Percentiles rank a stretch among this genome's conserved stretches.
Evolutionary conservation across 2,888 invertebrate species (phyloP).

Genomic region (Nephrotoma guestfalica): DNA sequence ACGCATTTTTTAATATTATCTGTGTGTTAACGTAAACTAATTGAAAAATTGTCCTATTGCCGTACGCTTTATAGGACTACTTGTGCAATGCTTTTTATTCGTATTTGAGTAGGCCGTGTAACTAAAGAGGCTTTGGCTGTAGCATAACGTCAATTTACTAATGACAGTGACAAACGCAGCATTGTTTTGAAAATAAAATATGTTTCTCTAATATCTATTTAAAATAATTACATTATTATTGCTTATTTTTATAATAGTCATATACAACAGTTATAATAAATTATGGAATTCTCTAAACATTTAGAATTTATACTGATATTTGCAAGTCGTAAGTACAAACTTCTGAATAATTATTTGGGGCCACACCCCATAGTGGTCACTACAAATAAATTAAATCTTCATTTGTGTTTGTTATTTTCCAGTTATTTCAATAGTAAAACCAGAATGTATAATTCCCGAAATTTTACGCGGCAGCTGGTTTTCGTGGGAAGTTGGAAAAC

Average conservation of each 20-base stretch:
- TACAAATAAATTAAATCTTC: neutral
- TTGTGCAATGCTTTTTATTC: too few species aligned
- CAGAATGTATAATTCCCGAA: conserved; percentile 55
- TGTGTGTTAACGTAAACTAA: too few species aligned
- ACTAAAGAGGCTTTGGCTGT: too few species aligned
- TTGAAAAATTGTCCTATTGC: too few species aligned
- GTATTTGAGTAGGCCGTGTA: too few species aligned
- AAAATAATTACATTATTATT: neutral
- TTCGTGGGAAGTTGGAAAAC: conserved; percentile 74
- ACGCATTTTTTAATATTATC: too few species aligned
- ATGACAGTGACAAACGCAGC: neutral
- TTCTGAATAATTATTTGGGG: neutral
- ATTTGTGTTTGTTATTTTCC: neutral
- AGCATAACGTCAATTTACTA: too few species aligned
- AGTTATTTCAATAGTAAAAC: neutral
- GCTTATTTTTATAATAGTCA: neutral
- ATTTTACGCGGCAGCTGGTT: conserved; percentile 81
- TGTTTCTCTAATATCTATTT: neutral
- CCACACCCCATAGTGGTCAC: neutral
- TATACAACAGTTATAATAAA: neutral
- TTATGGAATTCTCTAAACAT: neutral
- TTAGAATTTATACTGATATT: neutral
- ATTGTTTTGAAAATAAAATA: neutral
- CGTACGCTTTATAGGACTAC: too few species aligned
- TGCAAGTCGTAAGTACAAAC: neutral